A percentile compares a stretch with the other conserved stretches of the same genome.
These are phyloP conservation scores for Adelges cooleyi DNA, from an alignment of 1,140 invertebrate genomes.

Conservation along the genomic window DNA sequence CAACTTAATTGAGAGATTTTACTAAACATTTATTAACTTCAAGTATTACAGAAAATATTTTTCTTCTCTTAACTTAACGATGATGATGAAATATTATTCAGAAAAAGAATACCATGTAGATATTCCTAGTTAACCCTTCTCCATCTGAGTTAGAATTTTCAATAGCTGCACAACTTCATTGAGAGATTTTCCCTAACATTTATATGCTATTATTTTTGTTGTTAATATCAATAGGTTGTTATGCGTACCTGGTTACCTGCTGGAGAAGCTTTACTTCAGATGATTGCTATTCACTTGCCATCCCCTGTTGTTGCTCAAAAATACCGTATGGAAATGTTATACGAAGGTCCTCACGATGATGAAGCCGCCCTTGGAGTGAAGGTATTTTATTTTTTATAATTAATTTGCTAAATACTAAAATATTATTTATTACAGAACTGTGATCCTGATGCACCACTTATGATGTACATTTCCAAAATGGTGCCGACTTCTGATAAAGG, in stretches of 20 bases:
- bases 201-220: background rate
- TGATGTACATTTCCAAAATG: conserved; percentile 99
- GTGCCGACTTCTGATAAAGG: conserved; percentile 99
- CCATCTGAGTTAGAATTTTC: conserved; percentile 15
- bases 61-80: background rate
- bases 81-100: background rate
- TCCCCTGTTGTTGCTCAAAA: conserved; percentile 98
- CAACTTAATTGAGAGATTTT: background rate
- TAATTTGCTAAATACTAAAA: background rate
- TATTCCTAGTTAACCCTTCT: conserved; percentile 22
- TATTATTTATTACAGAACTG: conserved; percentile 53
- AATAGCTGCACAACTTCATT: background rate
- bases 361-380: conserved; percentile 84
- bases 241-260: conserved; percentile 99
- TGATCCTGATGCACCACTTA: conserved; percentile 90
- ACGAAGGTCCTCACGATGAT: conserved; percentile 95
- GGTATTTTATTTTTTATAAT: no score
- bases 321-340: conserved; percentile 98
- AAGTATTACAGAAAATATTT: background rate
- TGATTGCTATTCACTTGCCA: conserved; percentile 99
- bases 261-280: conserved; percentile 97
- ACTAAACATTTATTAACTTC: background rate
- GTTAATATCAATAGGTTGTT: conserved; percentile 52
- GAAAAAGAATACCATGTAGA: conserved; percentile 2
- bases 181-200: background rate